phyloP scores from a whole-genome alignment of 1,140 invertebrate genomes.

The Zeugodacus cucurbitae region DNA sequence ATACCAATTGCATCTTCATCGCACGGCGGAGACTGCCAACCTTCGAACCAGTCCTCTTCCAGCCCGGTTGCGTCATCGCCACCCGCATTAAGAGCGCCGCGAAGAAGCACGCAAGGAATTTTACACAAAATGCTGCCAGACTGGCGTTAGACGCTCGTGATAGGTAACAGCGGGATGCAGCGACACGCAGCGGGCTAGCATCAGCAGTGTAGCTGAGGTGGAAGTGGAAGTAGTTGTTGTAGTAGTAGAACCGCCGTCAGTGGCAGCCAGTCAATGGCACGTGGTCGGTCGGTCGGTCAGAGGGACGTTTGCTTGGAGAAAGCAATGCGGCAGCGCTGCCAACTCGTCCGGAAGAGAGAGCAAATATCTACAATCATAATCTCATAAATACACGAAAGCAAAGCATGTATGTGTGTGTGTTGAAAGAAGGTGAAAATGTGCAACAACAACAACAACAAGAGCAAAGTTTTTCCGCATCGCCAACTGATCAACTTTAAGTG shows the following conservation, averaged over 20 bases:
- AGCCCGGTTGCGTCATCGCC: not conserved
- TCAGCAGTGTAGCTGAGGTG: no score
- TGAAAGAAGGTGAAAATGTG: slow-evolving; percentile 27
- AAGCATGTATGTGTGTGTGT: not conserved
- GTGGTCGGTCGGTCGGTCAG: not conserved
- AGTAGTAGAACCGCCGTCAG: not conserved
- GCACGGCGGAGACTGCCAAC: not conserved
- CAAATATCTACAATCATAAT: slow-evolving; percentile 3
- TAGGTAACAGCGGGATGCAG: not conserved
- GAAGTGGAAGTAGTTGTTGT: not conserved
- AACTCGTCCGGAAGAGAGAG: slow-evolving; percentile 24
- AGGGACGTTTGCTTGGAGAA: not conserved
- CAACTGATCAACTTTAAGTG: slow-evolving; percentile 25
- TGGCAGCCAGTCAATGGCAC: slow-evolving; percentile 23
- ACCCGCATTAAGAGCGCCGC: not conserved
- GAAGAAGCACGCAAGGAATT: slow-evolving; percentile 37
- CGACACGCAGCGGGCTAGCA: not conserved
- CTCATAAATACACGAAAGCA: not conserved
- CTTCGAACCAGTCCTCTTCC: no score
- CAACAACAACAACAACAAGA: no score
- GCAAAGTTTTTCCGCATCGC: not conserved
- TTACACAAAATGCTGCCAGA: slow-evolving; percentile 35
- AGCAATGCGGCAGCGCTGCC: not conserved
- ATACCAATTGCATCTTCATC: slow-evolving; percentile 31
- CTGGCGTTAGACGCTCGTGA: slow-evolving; percentile 6